Evolutionary conservation across 2,888 invertebrate species (phyloP).

Genomic region (Sinotaia quadrata): DNA sequence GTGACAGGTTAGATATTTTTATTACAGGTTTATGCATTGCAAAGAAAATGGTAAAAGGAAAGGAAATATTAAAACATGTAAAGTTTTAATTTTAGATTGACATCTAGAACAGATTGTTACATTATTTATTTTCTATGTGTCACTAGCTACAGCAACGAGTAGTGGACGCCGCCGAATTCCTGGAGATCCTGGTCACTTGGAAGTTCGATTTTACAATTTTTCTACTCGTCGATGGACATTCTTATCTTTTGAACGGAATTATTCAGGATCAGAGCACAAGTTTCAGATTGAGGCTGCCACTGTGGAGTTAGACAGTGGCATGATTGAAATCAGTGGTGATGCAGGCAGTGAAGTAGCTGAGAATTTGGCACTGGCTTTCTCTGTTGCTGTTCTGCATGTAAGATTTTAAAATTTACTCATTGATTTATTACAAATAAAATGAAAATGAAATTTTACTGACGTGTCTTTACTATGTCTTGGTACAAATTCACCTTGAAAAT

Average conservation of each 20-base stretch:
- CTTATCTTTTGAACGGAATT: slow-evolving; percentile 50
- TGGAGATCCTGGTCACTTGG: slow-evolving; percentile 66
- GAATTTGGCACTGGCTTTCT: slow-evolving; percentile 73
- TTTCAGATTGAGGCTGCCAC: slow-evolving; percentile 48
- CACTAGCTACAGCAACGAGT: slow-evolving; percentile 48
- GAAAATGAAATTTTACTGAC: background rate
- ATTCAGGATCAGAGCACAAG: slow-evolving; percentile 49
- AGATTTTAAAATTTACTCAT: background rate
- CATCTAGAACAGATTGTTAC: background rate
- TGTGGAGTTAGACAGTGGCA: slow-evolving; percentile 63
- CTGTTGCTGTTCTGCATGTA: slow-evolving; percentile 73
- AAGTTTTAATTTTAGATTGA: too few species aligned
- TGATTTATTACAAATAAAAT: background rate
- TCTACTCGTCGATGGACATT: slow-evolving; percentile 45
- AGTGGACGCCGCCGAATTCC: slow-evolving; percentile 53
- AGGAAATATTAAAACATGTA: too few species aligned
- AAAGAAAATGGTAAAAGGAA: too few species aligned
- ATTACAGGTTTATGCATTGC: too few species aligned
- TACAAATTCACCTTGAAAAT: too few species aligned
- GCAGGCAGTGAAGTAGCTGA: slow-evolving; percentile 69
- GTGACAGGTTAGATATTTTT: too few species aligned
- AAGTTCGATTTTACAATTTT: slow-evolving; percentile 60
- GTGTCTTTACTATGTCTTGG: background rate
- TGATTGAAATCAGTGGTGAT: slow-evolving; percentile 47
- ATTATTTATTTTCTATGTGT: slow-evolving; percentile 3